phyloP scores from a whole-genome alignment of 2,888 invertebrate species.

The Isotomurus palustris region DNA sequence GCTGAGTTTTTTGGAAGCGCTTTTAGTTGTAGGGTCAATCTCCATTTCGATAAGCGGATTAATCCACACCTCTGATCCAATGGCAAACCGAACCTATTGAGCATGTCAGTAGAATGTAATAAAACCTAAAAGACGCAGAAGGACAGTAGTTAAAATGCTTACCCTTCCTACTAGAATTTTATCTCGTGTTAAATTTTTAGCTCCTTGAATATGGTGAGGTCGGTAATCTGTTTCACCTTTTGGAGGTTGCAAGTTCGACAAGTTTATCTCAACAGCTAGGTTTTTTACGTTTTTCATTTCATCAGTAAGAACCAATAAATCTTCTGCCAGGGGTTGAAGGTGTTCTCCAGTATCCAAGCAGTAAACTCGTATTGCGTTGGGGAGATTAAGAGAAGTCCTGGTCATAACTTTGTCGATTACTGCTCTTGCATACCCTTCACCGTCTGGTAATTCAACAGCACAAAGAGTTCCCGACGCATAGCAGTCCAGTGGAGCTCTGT shows the following conservation, averaged over 20 bases:
- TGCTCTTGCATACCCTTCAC: constrained; percentile 10
- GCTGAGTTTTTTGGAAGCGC: not conserved
- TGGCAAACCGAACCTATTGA: constrained; percentile 13
- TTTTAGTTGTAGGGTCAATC: not conserved
- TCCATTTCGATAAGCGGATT: constrained; percentile 30
- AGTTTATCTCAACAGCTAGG: constrained; percentile 19
- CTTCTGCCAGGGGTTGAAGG: constrained; percentile 8
- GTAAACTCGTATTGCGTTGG: constrained; percentile 10
- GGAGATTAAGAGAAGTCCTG: constrained; percentile 1
- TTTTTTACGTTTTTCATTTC: constrained; percentile 5
- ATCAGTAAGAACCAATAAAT: constrained; percentile 11
- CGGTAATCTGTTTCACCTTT: constrained; percentile 14
- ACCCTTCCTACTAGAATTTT: constrained; percentile 25
- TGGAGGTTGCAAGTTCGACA: constrained; percentile 19
- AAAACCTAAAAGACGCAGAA: not conserved
- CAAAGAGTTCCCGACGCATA: constrained; percentile 15
- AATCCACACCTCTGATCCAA: constrained; percentile 26
- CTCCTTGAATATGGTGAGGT: not conserved
- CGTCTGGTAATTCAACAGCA: constrained; percentile 7
- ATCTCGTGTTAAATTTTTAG: constrained; percentile 1
- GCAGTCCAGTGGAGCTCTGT: not conserved
- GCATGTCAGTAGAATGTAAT: not conserved
- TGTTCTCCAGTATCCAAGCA: constrained; percentile 25
- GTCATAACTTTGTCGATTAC: constrained; percentile 7
- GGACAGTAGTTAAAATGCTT: not conserved